Evolutionary conservation across 1,140 invertebrate genomes (phyloP).

Genomic region (Orchestia grillus): DNA sequence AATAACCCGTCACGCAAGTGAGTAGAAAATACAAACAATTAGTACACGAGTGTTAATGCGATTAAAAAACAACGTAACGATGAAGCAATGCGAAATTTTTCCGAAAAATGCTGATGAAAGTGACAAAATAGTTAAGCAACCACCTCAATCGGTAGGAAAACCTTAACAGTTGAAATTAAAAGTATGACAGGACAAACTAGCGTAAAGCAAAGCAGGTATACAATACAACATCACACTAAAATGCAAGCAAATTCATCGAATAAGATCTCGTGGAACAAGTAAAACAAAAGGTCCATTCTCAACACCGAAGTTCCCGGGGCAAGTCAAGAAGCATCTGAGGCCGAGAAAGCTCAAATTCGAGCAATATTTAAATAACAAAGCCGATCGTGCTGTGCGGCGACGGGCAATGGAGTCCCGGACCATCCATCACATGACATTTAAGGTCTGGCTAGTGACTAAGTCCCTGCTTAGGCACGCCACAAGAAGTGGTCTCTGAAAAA

Average conservation of each 20-base stretch:
- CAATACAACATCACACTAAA: neutral
- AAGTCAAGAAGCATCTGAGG: neutral
- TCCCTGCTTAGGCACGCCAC: neutral
- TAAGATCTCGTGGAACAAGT: neutral
- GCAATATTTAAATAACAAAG: neutral
- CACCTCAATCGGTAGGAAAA: neutral
- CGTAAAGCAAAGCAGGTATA: neutral
- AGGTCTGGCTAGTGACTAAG: neutral
- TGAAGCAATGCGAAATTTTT: too few species aligned
- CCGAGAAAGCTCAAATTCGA: neutral
- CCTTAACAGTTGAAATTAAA: neutral
- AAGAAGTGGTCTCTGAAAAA: neutral
- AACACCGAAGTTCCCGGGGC: neutral
- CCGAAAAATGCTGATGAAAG: too few species aligned
- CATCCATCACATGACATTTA: conserved; percentile 8
- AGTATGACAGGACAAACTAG: neutral
- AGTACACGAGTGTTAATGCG: too few species aligned
- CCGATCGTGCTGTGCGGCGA: neutral
- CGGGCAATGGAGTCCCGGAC: neutral
- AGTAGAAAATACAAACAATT: too few species aligned
- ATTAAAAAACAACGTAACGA: too few species aligned
- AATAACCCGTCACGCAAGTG: too few species aligned
- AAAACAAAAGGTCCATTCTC: neutral
- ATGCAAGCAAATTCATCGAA: neutral
- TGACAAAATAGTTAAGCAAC: too few species aligned